Conservation (phyloP, 2,797 vertebrate genomes). For the Sebastes cheni region DNA sequence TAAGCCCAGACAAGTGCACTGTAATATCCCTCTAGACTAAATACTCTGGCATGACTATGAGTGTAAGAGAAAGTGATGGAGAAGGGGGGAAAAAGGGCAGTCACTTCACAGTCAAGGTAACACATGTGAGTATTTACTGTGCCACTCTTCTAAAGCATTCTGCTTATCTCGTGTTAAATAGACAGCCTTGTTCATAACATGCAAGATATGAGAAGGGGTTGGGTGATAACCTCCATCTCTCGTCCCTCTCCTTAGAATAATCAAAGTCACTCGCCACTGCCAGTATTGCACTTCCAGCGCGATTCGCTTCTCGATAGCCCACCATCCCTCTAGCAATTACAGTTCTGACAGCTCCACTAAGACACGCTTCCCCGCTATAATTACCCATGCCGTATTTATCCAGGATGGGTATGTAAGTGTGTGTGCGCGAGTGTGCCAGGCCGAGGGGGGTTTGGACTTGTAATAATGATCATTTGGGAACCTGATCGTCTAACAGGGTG, state of each 20-base stretch:
- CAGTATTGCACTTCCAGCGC: conserved; percentile 68
- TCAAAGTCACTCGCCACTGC: conserved; percentile 76
- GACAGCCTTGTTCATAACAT: conserved; percentile 72
- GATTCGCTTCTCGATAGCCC: conserved; percentile 81
- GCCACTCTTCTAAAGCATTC: conserved; percentile 46
- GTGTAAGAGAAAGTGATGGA: conserved; percentile 4
- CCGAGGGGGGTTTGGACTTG: conserved; percentile 60
- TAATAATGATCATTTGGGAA: conserved; percentile 73
- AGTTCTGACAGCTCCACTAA: conserved; percentile 83
- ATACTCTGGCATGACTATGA: conserved; percentile 34
- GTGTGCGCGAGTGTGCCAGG: conserved; percentile 30
- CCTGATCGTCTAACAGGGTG: conserved; percentile 67
- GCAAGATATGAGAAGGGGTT: conserved; percentile 60
- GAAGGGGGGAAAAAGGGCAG: not conserved
- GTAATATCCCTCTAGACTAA: conserved; percentile 54
- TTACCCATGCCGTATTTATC: conserved; percentile 83
- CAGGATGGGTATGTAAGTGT: conserved; percentile 62
- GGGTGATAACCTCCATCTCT: conserved; percentile 76
- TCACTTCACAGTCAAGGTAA: conserved; percentile 39
- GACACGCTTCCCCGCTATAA: conserved; percentile 79
- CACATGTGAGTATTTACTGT: conserved; percentile 44
- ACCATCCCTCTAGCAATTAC: conserved; percentile 84
- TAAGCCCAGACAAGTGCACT: conserved; percentile 53
- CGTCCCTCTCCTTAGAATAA: conserved; percentile 78
- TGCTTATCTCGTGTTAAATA: conserved; percentile 72